Evolutionary conservation across 2,113 vertebrate species (phyloP), one percentile per base, ranked within the genome.

Genomic region (Brachyhypopomus gauderio): DNA sequence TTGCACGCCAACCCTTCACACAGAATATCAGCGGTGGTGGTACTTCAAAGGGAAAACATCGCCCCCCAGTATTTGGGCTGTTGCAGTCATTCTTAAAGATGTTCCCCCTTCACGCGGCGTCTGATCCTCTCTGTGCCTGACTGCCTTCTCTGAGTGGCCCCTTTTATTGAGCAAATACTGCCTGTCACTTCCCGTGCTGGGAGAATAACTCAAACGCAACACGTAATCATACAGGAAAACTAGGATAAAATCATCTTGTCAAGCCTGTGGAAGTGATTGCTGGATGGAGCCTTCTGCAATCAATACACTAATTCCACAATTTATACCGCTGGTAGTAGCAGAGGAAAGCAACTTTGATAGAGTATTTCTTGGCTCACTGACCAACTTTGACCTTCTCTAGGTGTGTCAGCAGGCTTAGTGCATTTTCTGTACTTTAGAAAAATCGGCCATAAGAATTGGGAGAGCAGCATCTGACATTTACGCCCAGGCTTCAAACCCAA

Each of bases 161-260:
- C 81, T 95, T 97, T 98, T 98, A 98, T 98, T 98, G 96, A 98
- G 96, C 96, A 97, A 98, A 98, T 97, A 96, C 96, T 95, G 95
- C 91, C 95, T 98, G 98, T 99, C 98, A 98, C 94, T 97, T 97
- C 95, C 95, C 94, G 97, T 96, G 95, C 94, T 95, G 96, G 94
- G 93, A 94, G 95, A 96, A 99, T 98, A 96, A 96, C 96, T 98
- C 97, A 96, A 96, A 97, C 94, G 94, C 94, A 97, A 96, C 95
- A 96, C 96, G 98, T 98, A 98, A 97, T 98, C 97, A 97, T 97
- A 96, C 96, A 94, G 94, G 95, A 96, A 97, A 98, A 99, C 96
- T 98, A 97, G 96, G 96, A 99, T 99, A 97, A 97, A 99, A 98
- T 96, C 98, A 99, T 98, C 96, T 98, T 99, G 97, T 99, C 97